Base-by-base conservation (phyloP, 2,888 invertebrate species). In the Hipparchia sbordonii region DNA sequence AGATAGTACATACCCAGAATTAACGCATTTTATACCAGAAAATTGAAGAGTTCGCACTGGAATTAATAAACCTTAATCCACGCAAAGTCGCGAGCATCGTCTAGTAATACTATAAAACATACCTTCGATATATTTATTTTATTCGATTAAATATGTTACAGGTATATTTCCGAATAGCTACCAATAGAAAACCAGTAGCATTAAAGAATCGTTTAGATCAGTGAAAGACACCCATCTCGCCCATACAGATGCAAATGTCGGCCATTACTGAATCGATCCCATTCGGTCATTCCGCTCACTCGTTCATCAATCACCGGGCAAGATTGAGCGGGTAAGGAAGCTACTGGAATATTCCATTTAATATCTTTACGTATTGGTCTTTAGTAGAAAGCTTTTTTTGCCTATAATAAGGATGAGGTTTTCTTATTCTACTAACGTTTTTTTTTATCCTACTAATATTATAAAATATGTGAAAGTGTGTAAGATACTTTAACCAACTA, bases 221-320 rank as follows among this genome's bases (percentile, higher is more conserved):
- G 74, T 77, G 76, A 80, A 79, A 80, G 79, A 77, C 74, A 72
- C 85, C 84, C 78, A 81, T 81, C 79, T 72, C 74, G 77, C 66
- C 87, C 79, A 91, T 92, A 91, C 88, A 90, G 85, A 93, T 92
- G 92, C 89, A 90, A 93, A 93, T 91, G 79, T 76, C 75, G 45
- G 79, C 85, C 81, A 87, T 90, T 88, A 86, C 88, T 87, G 88
- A 91, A 92, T 90, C 92, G 92, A 89, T 88, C 89, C 85, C 87
- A 86, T 91, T 90, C 90, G 90, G 88, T 89, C 90, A 89, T 87
- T 85, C 84, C 85, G 85, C 79, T 87, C 85, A 81, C 82, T 81
- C 82, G 86, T 85, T 89, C 90, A 92, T 92, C 92, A 91, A 92
- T 92, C 92, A 92, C 90, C 81, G 79, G 79, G 87, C 89, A 89